A percentile compares a stretch with the other conserved stretches of the same genome.
phyloP scores from a whole-genome alignment of 2,888 invertebrate species.

The Rhorus exstirpatorius region DNA sequence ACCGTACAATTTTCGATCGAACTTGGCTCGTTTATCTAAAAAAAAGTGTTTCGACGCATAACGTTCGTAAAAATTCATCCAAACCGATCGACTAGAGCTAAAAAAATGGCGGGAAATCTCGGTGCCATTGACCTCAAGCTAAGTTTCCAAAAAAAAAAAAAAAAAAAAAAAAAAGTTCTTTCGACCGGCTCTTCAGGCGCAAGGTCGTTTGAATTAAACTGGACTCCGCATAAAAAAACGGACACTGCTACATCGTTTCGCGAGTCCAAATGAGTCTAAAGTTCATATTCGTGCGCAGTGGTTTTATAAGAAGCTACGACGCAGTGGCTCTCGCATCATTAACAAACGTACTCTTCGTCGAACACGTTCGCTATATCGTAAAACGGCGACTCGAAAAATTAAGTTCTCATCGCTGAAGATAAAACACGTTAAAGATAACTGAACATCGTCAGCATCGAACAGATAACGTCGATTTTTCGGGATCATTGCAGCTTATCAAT shows the following conservation, averaged over 20 bases:
- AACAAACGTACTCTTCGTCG: neutral
- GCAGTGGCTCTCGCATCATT: neutral
- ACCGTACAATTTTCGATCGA: no score
- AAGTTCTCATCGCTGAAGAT: neutral
- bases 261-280: no score
- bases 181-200: neutral
- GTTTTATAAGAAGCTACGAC: conserved; percentile 10
- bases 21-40: no score
- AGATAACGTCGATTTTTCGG: neutral
- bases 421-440: no score
- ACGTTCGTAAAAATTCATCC: no score
- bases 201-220: conserved; percentile 9
- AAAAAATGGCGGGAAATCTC: no score
- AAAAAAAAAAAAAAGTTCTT: neutral
- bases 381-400: neutral
- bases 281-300: conserved; percentile 1
- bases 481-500: neutral
- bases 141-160: neutral
- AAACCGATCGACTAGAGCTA: no score
- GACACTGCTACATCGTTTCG: no score
- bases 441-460: neutral
- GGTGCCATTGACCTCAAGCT: no score
- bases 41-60: no score
- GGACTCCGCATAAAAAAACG: neutral
- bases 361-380: neutral